phyloP scores from a whole-genome alignment of 2,888 invertebrate species.

The Prenolepis imparis region DNA sequence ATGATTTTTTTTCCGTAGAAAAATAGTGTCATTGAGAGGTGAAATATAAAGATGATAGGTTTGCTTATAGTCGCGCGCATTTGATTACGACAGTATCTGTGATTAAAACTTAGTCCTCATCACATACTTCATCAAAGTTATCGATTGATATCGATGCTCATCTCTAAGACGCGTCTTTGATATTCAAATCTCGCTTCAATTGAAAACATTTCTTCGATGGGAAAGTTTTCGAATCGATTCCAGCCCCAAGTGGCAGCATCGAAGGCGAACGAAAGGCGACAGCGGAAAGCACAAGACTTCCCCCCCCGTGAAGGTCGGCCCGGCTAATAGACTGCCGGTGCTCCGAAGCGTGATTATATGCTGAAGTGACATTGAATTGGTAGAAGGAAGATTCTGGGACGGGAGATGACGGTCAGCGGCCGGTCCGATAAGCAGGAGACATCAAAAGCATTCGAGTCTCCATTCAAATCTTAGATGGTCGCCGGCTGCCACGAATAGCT shows the following conservation, averaged over 20 bases:
- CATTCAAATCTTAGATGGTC: slow-evolving; percentile 82
- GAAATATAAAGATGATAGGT: not conserved
- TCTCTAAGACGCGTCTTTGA: not conserved
- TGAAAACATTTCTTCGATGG: slow-evolving; percentile 44
- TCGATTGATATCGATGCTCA: slow-evolving; percentile 23
- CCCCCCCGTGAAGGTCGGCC: slow-evolving; percentile 17
- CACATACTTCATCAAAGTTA: not conserved
- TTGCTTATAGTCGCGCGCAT: not conserved
- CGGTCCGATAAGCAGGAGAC: slow-evolving; percentile 73
- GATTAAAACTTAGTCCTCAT: not conserved
- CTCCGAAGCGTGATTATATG: slow-evolving; percentile 66
- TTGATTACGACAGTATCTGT: not conserved
- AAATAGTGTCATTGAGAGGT: not conserved
- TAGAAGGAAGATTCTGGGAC: slow-evolving; percentile 59
- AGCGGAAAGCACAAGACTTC: slow-evolving; percentile 12
- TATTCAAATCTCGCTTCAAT: slow-evolving; percentile 15
- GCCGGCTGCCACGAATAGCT: slow-evolving; percentile 69
- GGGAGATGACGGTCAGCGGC: slow-evolving; percentile 74
- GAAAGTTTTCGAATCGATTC: slow-evolving; percentile 37
- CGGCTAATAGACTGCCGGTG: slow-evolving; percentile 51
- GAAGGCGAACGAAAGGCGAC: slow-evolving; percentile 31
- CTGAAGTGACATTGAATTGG: slow-evolving; percentile 64
- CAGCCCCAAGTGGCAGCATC: slow-evolving; percentile 7
- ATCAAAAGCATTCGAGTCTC: slow-evolving; percentile 82
- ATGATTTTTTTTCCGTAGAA: not conserved